These are phyloP conservation scores for Ephestia elutella DNA, from an alignment of 1,140 invertebrate genomes.

Conservation along the genomic window DNA sequence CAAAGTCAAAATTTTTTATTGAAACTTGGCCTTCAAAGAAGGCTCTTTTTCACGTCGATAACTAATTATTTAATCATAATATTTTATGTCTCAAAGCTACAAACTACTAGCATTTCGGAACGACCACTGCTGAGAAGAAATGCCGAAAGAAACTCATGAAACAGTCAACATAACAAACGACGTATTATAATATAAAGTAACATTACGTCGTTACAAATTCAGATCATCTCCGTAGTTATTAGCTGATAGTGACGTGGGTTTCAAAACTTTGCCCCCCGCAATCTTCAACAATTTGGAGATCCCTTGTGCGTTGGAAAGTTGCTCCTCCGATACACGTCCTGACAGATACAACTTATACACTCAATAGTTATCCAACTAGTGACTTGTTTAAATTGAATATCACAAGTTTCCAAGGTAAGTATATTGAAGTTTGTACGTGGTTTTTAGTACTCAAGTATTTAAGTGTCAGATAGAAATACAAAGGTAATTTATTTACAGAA, in stretches of 20 bases:
- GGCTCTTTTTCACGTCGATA: too few species aligned
- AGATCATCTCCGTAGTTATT: slow-evolving; percentile 44
- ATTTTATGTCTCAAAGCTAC: too few species aligned
- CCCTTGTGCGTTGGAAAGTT: slow-evolving; percentile 57
- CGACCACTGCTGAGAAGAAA: too few species aligned
- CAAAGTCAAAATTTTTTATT: too few species aligned
- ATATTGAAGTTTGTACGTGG: background rate
- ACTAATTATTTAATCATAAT: too few species aligned
- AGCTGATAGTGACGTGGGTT: slow-evolving; percentile 62
- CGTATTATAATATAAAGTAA: background rate
- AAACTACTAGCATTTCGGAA: too few species aligned
- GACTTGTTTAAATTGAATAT: slow-evolving; percentile 6
- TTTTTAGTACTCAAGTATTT: background rate
- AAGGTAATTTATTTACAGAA: background rate
- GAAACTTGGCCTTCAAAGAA: too few species aligned
- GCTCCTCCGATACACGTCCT: slow-evolving; percentile 22
- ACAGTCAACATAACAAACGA: too few species aligned
- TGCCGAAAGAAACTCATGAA: too few species aligned
- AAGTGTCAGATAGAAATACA: background rate
- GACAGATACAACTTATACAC: slow-evolving; percentile 6
- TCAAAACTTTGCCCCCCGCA: slow-evolving; percentile 50
- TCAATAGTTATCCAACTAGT: background rate
- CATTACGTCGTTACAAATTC: slow-evolving; percentile 40
- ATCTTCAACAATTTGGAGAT: slow-evolving; percentile 46
- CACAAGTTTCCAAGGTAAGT: background rate